Conservation (phyloP, 1,140 invertebrate species). For the Drusus annulatus region DNA sequence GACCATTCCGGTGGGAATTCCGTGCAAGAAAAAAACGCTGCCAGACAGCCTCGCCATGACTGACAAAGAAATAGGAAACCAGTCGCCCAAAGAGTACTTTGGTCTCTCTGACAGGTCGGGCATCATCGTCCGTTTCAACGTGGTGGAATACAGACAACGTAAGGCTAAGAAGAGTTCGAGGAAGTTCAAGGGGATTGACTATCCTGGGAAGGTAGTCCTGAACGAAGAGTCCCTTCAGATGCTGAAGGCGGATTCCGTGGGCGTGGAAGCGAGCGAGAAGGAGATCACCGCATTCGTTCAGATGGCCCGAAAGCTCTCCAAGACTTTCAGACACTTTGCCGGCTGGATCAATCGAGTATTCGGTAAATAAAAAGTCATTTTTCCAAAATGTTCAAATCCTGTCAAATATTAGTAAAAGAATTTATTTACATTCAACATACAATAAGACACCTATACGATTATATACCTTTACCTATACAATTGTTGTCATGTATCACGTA, state of each 20-base stretch:
- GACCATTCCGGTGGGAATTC: not conserved
- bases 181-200: constrained; percentile 42
- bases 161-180: not conserved
- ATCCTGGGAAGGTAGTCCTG: constrained; percentile 30
- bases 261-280: constrained; percentile 60
- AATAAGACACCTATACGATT: too few species aligned
- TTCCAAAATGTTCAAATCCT: too few species aligned
- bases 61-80: constrained; percentile 17
- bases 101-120: constrained; percentile 49
- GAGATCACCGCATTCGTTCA: constrained; percentile 1
- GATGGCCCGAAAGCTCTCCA: constrained; percentile 17
- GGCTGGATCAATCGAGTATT: constrained; percentile 1
- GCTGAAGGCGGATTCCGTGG: constrained; percentile 47
- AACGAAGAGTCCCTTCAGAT: not conserved
- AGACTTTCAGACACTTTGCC: constrained; percentile 11
- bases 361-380: not conserved
- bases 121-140: constrained; percentile 52
- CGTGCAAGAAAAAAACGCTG: not conserved
- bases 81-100: constrained; percentile 37
- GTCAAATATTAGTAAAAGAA: too few species aligned
- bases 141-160: constrained; percentile 44
- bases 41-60: not conserved
- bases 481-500: too few species aligned
- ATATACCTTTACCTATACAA: too few species aligned
- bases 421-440: too few species aligned